These are phyloP conservation scores for Tuberolachnus salignus DNA, from an alignment of 2,888 invertebrate species.

Conservation along the genomic window DNA sequence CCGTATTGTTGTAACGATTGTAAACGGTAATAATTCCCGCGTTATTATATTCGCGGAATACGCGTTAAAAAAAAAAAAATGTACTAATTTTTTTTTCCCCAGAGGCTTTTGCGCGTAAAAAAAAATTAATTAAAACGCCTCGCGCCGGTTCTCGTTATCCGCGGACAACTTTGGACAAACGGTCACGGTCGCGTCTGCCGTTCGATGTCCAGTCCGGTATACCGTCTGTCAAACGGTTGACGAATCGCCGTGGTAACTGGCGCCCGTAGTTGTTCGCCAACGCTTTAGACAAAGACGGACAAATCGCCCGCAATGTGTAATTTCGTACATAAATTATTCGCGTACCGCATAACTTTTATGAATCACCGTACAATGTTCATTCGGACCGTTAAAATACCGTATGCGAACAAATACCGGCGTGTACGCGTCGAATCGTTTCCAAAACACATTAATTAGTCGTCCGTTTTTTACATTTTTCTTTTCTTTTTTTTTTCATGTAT, in stretches of 20 bases:
- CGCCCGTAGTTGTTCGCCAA: background rate
- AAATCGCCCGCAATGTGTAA: background rate
- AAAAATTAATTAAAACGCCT: constrained; percentile 40
- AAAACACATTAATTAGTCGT: too few relatives aligned
- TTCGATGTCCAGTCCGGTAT: background rate
- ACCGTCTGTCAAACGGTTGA: constrained; percentile 36
- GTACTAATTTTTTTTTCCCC: too few relatives aligned
- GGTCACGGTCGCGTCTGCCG: constrained; percentile 35
- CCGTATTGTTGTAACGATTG: too few relatives aligned
- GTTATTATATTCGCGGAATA: too few relatives aligned
- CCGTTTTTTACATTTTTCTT: too few relatives aligned
- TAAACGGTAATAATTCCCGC: too few relatives aligned
- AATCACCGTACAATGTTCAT: background rate
- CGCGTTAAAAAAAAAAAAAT: too few relatives aligned
- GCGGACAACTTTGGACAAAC: constrained; percentile 25
- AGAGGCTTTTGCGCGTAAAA: constrained; percentile 16
- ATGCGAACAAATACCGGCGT: too few relatives aligned
- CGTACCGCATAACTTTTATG: background rate
- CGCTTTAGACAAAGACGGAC: background rate
- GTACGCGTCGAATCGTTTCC: too few relatives aligned
- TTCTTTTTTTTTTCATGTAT: too few relatives aligned
- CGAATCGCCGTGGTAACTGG: background rate
- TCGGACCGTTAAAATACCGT: too few relatives aligned
- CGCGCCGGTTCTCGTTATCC: background rate
- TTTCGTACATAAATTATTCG: background rate